phyloP scores from a whole-genome alignment of 2,888 invertebrate species.

The Troglohyphantes excavatus region DNA sequence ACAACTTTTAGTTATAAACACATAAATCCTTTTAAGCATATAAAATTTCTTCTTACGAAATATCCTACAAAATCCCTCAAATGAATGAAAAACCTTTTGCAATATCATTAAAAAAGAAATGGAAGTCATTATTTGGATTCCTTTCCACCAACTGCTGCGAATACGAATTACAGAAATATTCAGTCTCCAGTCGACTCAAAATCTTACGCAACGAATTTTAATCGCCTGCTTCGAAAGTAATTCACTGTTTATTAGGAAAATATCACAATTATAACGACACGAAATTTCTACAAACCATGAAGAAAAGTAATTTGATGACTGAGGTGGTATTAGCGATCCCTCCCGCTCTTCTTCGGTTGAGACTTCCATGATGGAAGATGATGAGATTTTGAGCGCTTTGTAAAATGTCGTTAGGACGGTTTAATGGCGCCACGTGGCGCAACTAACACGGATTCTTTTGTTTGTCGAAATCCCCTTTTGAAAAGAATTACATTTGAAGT shows the following conservation, averaged over 20 bases:
- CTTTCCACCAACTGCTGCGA: too few species aligned
- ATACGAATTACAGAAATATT: too few species aligned
- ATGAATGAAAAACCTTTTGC: too few species aligned
- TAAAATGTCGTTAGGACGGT: constrained; percentile 43
- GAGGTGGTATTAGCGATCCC: constrained; percentile 11
- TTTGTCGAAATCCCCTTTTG: not conserved
- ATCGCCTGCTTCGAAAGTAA: too few species aligned
- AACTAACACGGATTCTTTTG: constrained; percentile 27
- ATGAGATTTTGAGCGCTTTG: constrained; percentile 43
- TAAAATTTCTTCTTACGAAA: too few species aligned
- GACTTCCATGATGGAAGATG: constrained; percentile 40
- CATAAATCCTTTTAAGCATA: too few species aligned
- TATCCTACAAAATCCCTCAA: too few species aligned
- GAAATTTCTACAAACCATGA: not conserved
- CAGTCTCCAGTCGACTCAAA: too few species aligned
- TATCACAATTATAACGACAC: not conserved
- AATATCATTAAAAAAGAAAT: too few species aligned
- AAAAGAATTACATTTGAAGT: not conserved
- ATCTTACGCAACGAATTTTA: too few species aligned
- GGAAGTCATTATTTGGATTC: too few species aligned
- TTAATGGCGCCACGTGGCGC: constrained; percentile 14
- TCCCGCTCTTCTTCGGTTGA: constrained; percentile 10
- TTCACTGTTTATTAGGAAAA: not conserved
- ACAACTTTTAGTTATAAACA: too few species aligned
- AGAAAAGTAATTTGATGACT: constrained; percentile 3